These are phyloP conservation scores for Machimus rusticus DNA, from an alignment of 2,888 invertebrate genomes.

Conservation along the genomic window DNA sequence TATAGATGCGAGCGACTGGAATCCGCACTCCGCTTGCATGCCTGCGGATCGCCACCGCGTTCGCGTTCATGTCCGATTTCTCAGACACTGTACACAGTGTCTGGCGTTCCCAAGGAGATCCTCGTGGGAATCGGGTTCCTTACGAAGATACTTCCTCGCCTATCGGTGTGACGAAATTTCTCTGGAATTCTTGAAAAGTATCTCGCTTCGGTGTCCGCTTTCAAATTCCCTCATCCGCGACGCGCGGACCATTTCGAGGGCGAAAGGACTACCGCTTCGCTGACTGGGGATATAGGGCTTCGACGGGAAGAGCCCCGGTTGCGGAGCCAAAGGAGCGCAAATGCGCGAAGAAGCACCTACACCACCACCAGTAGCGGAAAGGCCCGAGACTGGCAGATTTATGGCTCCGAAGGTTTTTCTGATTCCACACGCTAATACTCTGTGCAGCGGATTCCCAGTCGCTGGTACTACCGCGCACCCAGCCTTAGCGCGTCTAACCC, in stretches of 20 bases:
- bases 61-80: neutral
- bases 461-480: neutral
- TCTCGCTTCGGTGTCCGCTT: conserved; percentile 9
- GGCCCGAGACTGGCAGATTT: conserved; percentile 42
- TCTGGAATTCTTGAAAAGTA: neutral
- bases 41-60: neutral
- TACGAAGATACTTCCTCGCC: neutral
- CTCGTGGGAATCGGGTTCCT: conserved; percentile 1
- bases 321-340: neutral
- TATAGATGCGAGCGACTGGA: neutral
- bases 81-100: neutral
- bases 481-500: neutral
- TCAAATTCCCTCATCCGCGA: conserved; percentile 28
- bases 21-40: neutral
- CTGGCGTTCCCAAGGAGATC: neutral
- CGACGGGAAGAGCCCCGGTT: neutral
- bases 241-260: neutral
- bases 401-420: conserved; percentile 41
- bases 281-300: neutral
- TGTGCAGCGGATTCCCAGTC: conserved; percentile 27
- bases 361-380: conserved; percentile 7
- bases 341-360: conserved; percentile 16
- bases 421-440: conserved; percentile 34
- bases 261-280: neutral
- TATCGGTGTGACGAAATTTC: conserved; percentile 3